Evolutionary conservation across 2,888 invertebrate genomes (phyloP).

Genomic region (Caenorhabditis auriculariae): DNA sequence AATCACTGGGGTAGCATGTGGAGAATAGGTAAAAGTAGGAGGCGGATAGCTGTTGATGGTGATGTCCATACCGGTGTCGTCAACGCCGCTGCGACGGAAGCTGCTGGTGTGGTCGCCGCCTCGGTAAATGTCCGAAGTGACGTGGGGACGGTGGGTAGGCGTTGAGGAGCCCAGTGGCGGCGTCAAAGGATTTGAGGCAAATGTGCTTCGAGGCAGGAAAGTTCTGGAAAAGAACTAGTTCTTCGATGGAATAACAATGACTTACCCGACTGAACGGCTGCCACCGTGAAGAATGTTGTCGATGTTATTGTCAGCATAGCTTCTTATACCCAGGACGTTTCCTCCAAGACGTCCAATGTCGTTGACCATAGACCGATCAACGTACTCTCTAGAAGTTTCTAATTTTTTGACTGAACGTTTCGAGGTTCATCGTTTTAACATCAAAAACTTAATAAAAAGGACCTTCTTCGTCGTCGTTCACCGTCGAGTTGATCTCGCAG

Average conservation of each 20-base stretch:
- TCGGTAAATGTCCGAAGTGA: slow-evolving; percentile 23
- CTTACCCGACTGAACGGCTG: slow-evolving; percentile 30
- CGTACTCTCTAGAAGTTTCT: slow-evolving; percentile 39
- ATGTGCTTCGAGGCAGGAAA: slow-evolving; percentile 50
- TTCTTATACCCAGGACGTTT: slow-evolving; percentile 45
- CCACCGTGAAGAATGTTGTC: slow-evolving; percentile 32
- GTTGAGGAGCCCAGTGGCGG: slow-evolving; percentile 62
- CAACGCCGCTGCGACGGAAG: slow-evolving; percentile 26
- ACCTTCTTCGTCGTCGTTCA: slow-evolving; percentile 51
- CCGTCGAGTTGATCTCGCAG: slow-evolving; percentile 59
- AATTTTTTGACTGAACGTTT: background rate
- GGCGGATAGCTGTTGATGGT: slow-evolving; percentile 31
- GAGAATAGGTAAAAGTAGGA: slow-evolving; percentile 7
- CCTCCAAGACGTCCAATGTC: slow-evolving; percentile 56
- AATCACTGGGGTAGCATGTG: slow-evolving; percentile 19
- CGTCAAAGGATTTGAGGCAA: slow-evolving; percentile 62
- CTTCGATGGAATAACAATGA: background rate
- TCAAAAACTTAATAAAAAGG: background rate
- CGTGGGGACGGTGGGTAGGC: slow-evolving; percentile 45
- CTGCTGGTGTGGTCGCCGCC: slow-evolving; percentile 21
- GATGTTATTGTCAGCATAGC: slow-evolving; percentile 51
- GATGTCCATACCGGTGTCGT: slow-evolving; percentile 41
- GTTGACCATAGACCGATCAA: slow-evolving; percentile 52
- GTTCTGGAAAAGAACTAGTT: slow-evolving; percentile 2
- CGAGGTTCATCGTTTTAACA: background rate